These are phyloP conservation scores for Oryzias sinensis DNA, from an alignment of 2,797 vertebrate species.

Conservation along the genomic window DNA sequence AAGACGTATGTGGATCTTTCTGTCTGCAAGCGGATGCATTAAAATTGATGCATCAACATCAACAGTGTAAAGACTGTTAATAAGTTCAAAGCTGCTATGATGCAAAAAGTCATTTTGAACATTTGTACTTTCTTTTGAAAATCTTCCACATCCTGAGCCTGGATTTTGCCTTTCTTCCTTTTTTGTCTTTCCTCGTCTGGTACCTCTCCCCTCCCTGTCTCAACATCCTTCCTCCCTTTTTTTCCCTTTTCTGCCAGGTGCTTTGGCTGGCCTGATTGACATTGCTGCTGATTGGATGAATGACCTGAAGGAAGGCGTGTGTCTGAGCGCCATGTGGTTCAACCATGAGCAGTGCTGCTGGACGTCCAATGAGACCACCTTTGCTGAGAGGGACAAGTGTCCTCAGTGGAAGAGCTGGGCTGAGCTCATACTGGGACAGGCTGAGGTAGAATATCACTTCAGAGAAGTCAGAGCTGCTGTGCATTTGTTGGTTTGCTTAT, in stretches of 20 bases:
- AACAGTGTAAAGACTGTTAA: background rate
- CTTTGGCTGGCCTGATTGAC: conserved; percentile 95
- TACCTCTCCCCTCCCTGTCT: conserved; percentile 1
- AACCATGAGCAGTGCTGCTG: conserved; percentile 99
- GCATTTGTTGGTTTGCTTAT: background rate
- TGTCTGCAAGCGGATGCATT: no score
- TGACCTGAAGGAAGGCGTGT: conserved; percentile 97
- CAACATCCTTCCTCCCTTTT: conserved; percentile 3
- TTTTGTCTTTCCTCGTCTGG: background rate
- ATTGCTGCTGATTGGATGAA: conserved; percentile 99
- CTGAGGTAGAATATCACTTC: conserved; percentile 81
- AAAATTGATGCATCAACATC: no score
- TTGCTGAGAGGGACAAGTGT: conserved; percentile 97
- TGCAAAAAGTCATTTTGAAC: background rate
- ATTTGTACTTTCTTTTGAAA: background rate
- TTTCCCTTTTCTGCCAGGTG: conserved; percentile 79
- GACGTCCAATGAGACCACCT: conserved; percentile 95
- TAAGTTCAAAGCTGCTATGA: background rate
- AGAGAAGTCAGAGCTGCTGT: background rate
- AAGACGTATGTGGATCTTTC: no score
- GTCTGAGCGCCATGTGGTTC: conserved; percentile 95
- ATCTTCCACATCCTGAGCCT: background rate
- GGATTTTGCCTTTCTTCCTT: background rate
- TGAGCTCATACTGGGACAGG: conserved; percentile 95
- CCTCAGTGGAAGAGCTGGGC: conserved; percentile 99